phyloP scores from a whole-genome alignment of 2,888 invertebrate genomes.

The Oeneis ivallda region DNA sequence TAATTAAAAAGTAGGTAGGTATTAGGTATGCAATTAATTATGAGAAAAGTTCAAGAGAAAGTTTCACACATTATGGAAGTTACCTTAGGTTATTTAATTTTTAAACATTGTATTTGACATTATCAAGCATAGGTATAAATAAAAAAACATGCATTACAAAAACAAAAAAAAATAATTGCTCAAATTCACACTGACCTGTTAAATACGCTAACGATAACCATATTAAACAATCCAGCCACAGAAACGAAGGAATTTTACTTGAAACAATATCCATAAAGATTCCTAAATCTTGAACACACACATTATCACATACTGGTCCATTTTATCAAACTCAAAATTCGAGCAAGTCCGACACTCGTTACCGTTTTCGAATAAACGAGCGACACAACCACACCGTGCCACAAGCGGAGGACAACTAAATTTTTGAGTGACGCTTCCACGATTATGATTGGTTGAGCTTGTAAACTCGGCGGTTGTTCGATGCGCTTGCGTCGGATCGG shows the following conservation, averaged over 20 bases:
- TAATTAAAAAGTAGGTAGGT: too few relatives aligned
- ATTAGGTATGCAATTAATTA: not conserved
- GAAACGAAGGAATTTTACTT: constrained; percentile 30
- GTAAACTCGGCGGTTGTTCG: constrained; percentile 39
- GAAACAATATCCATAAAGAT: constrained; percentile 58
- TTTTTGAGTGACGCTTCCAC: constrained; percentile 49
- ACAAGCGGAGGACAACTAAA: constrained; percentile 57
- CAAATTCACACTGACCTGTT: constrained; percentile 66
- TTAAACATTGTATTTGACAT: not conserved
- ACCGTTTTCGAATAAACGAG: constrained; percentile 29
- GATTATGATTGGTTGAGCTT: constrained; percentile 47
- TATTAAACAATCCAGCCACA: constrained; percentile 71
- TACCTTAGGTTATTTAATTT: not conserved
- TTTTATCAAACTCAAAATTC: constrained; percentile 42
- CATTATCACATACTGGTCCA: constrained; percentile 71
- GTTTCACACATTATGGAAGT: not conserved
- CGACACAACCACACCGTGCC: constrained; percentile 51
- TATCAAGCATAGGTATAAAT: constrained; percentile 25
- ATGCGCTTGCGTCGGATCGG: constrained; percentile 39
- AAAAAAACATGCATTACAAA: constrained; percentile 26
- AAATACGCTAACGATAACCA: constrained; percentile 80
- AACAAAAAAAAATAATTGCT: constrained; percentile 4
- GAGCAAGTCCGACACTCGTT: constrained; percentile 25
- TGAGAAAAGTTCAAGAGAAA: constrained; percentile 9
- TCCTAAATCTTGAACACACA: constrained; percentile 56